Evolutionary conservation across 2,113 vertebrate genomes (phyloP).

Genomic region (Malurus cyaneus): DNA sequence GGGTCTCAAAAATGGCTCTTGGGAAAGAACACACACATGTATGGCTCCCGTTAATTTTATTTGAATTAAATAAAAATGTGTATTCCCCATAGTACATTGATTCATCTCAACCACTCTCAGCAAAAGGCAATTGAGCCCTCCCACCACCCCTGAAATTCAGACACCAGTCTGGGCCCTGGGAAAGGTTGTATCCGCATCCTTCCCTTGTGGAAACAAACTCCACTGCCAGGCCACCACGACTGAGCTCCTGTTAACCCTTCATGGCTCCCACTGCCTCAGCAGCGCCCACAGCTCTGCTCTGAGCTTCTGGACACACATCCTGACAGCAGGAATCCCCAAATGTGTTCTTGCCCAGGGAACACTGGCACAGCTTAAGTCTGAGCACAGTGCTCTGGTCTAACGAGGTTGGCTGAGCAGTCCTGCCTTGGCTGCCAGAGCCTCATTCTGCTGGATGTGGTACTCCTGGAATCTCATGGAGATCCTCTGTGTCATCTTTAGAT

Average conservation of each 20-base stretch:
- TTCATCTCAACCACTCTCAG: constrained; percentile 51
- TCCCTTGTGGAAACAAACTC: neutral
- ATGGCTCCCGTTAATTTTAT: constrained; percentile 59
- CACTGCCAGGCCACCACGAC: neutral
- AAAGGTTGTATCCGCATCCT: neutral
- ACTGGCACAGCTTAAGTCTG: neutral
- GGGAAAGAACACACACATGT: neutral
- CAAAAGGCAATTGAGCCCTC: constrained; percentile 55
- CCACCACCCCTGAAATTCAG: constrained; percentile 18
- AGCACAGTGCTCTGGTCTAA: constrained; percentile 45
- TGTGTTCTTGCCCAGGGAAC: neutral
- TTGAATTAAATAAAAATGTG: constrained; percentile 65
- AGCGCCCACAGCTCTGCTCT: constrained; percentile 14
- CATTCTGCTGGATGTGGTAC: constrained; percentile 98
- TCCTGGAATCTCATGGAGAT: constrained; percentile 99
- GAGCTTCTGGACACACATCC: neutral
- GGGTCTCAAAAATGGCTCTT: neutral
- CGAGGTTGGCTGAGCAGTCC: constrained; percentile 88
- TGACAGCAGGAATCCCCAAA: neutral
- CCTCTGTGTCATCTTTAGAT: constrained; percentile 98
- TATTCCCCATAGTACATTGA: constrained; percentile 46
- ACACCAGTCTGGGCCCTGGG: constrained; percentile 32
- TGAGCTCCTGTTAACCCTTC: constrained; percentile 25
- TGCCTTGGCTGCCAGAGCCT: constrained; percentile 94
- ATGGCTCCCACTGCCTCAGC: neutral